Evolutionary conservation across 2,888 invertebrate genomes (phyloP).

Genomic region (Clostera curtula): DNA sequence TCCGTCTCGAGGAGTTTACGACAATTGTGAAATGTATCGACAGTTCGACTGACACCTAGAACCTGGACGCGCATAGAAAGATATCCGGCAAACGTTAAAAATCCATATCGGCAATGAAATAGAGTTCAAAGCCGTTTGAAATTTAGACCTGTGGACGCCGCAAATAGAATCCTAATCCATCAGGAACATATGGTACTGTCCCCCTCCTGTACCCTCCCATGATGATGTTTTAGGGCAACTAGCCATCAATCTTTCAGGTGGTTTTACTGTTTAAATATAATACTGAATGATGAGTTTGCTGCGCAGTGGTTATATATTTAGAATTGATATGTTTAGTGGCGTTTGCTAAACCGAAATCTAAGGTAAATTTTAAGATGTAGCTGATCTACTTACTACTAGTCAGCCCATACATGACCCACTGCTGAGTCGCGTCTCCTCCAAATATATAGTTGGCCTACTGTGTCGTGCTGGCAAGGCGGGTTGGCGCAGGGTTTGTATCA

Average conservation of each 20-base stretch:
- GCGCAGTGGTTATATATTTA: conserved; percentile 9
- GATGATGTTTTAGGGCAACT: conserved; percentile 52
- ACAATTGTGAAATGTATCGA: conserved; percentile 76
- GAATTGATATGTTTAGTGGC: too few species aligned
- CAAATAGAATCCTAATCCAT: conserved; percentile 28
- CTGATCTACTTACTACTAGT: too few species aligned
- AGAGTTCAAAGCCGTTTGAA: conserved; percentile 32
- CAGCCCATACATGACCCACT: too few species aligned
- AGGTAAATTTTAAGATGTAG: too few species aligned
- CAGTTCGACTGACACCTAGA: conserved; percentile 69
- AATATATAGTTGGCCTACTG: too few species aligned
- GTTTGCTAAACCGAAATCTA: too few species aligned
- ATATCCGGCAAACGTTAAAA: conserved; percentile 19
- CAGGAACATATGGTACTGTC: conserved; percentile 53
- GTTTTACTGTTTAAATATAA: conserved; percentile 41
- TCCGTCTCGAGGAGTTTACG: conserved; percentile 71
- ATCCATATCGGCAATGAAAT: conserved; percentile 21
- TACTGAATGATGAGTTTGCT: conserved; percentile 15
- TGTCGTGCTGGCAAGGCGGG: too few species aligned
- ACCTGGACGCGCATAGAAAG: conserved; percentile 36
- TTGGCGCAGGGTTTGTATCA: too few species aligned
- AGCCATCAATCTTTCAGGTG: conserved; percentile 66
- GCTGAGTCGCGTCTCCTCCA: too few species aligned
- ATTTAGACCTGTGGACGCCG: conserved; percentile 7
- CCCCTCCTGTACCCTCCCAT: conserved; percentile 23